phyloP scores from a whole-genome alignment of 2,113 vertebrate species.

The Myotis davidii region DNA sequence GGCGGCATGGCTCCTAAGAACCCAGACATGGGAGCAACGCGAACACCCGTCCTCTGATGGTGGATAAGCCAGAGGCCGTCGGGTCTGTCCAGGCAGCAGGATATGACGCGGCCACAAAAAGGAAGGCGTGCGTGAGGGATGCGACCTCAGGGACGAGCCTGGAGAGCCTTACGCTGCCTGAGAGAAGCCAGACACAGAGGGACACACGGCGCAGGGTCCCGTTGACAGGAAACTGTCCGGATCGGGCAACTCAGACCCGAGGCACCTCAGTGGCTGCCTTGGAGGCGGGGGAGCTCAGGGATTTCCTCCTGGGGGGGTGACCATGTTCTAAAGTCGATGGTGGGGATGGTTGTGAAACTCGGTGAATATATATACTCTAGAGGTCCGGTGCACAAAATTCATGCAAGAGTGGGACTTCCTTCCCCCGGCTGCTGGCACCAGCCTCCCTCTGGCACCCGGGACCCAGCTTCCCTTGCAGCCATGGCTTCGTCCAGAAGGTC shows the following conservation, averaged over 20 bases:
- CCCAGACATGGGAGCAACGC: not conserved
- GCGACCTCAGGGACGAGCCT: not conserved
- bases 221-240: not conserved
- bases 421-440: no score
- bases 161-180: not conserved
- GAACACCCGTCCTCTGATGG: not conserved
- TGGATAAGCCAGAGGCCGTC: not conserved
- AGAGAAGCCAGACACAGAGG: not conserved
- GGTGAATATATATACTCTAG: no score
- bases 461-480: no score
- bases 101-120: not conserved
- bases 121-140: no score
- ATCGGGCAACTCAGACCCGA: not conserved
- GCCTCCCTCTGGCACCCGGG: no score
- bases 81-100: not conserved
- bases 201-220: not conserved
- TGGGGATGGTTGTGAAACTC: no score
- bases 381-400: no score
- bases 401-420: no score
- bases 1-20: not conserved
- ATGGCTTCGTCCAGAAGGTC: no score
- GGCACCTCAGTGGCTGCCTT: not conserved
- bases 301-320: not conserved
- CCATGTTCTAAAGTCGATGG: not conserved
- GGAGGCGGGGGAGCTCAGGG: not conserved